A percentile compares a stretch with the other conserved stretches of the same genome.
These are phyloP conservation scores for Sebastes taczanowskii DNA, from an alignment of 2,797 vertebrate species.

Conservation along the genomic window DNA sequence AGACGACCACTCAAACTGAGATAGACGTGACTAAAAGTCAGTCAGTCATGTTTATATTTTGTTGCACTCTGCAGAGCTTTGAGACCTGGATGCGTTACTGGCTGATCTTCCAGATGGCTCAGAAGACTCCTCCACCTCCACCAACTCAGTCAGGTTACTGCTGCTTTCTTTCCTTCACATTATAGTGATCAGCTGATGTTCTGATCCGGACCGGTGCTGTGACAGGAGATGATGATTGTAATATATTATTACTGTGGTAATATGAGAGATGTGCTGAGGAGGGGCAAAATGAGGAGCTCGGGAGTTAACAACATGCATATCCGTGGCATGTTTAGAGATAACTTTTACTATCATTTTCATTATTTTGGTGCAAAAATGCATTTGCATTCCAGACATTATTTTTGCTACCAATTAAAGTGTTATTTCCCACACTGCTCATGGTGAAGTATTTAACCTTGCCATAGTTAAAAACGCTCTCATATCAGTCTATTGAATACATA, in stretches of 20 bases:
- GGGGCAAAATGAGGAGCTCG: background rate
- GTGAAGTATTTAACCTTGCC: background rate
- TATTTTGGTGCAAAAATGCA: background rate
- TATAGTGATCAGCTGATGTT: background rate
- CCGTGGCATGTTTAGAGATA: background rate
- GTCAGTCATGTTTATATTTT: background rate
- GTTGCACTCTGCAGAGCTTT: slow-evolving; percentile 77
- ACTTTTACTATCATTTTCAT: background rate
- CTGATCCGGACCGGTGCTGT: background rate
- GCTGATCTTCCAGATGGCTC: slow-evolving; percentile 90
- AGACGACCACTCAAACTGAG: background rate
- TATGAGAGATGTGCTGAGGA: background rate
- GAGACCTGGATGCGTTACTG: slow-evolving; percentile 89
- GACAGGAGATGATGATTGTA: background rate
- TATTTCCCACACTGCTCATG: background rate
- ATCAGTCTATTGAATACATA: background rate
- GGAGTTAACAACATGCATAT: background rate
- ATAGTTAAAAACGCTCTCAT: background rate
- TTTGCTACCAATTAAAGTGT: background rate
- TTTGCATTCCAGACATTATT: background rate
- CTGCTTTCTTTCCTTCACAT: background rate
- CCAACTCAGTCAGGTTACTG: slow-evolving; percentile 58
- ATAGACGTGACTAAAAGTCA: background rate
- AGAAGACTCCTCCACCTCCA: slow-evolving; percentile 67
- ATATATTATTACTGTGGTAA: too few species aligned